Percentiles rank a stretch among this genome's conserved stretches.
Conservation (phyloP, 2,888 invertebrate genomes). For the Tipula helvola region DNA sequence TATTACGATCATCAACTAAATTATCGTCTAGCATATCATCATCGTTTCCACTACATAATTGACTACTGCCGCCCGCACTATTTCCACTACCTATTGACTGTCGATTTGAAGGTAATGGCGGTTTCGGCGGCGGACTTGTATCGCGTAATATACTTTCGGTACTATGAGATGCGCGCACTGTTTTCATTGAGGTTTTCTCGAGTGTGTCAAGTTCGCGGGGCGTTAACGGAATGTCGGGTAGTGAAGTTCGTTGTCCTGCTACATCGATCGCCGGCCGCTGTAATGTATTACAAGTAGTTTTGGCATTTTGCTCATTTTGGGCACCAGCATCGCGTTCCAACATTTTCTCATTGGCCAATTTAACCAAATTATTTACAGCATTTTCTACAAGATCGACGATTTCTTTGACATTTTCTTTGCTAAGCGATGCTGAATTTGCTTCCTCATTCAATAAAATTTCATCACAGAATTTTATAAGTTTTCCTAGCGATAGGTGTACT, state of each 20-base stretch:
- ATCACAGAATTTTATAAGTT: conserved; percentile 80
- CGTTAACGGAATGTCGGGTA: conserved; percentile 71
- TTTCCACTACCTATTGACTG: neutral
- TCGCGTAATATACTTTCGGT: conserved; percentile 66
- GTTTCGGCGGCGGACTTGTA: conserved; percentile 73
- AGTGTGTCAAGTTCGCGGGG: conserved; percentile 42
- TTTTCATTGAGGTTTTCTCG: conserved; percentile 38
- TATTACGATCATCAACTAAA: conserved; percentile 44
- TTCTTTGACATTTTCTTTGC: conserved; percentile 50
- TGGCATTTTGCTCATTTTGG: conserved; percentile 13
- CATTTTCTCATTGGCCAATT: conserved; percentile 72
- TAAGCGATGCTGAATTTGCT: conserved; percentile 35
- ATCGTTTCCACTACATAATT: conserved; percentile 11
- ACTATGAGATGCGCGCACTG: conserved; percentile 65
- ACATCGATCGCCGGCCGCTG: conserved; percentile 33
- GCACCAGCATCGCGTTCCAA: conserved; percentile 39
- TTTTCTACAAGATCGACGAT: conserved; percentile 59
- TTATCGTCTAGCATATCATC: conserved; percentile 26
- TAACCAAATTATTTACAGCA: conserved; percentile 61
- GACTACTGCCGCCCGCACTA: neutral
- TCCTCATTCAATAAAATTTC: conserved; percentile 65
- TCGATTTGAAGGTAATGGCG: conserved; percentile 50
- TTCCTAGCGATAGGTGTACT: conserved; percentile 74
- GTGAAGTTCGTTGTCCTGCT: conserved; percentile 49
- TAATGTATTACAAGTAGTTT: conserved; percentile 25